Evolutionary conservation across 2,113 vertebrate genomes (phyloP), one percentile per base, ranked within the genome.

Genomic region (Alexandromys fortis): DNA sequence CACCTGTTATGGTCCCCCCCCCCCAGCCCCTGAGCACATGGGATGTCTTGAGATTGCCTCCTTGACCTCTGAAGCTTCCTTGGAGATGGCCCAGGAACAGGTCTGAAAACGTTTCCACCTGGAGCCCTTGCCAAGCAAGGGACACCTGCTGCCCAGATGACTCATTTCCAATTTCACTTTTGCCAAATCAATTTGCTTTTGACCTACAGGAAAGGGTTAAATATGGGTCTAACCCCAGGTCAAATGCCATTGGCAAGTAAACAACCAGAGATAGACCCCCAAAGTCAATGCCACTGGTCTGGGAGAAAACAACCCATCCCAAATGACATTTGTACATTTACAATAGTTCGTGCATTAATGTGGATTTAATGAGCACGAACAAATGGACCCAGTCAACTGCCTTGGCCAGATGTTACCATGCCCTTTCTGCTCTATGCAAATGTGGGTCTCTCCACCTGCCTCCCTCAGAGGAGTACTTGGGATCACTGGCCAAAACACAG

Each of bases 71-170:
- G 81, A 94, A 88, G 95, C 96, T 96, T 98, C 94, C 97, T 97
- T 92, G 93, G 95, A 97, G 98, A 98, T 99, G 99, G 98, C 83
- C 97, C 95, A 96, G 98, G 97, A 97, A 96, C 89, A 98, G 97
- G 98, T 63, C 96, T 93, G 96, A 98, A 98, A 97, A 98, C 70
- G 68, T 98, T 98, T 98, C 96, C 98, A 99, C 98, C 98, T 98
- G 98, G 98, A 98, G 98, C 87, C 97, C 98, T 98, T 98, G 98
- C 98, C 98, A 95, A 9, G 22, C 91, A 45, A 97, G 96, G 96
- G 98, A 99, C 99, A 99, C 99, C 99, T 99, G 99, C 97, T 98
- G 97, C 98, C 96, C 98, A 98, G 98, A 98, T 98, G 98, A 96
- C 97, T 98, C 97, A 98, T 98, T 98, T 98, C 97, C 98, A 98